These are phyloP conservation scores for Panurus biarmicus DNA, from an alignment of 2,113 vertebrate genomes.

Conservation along the genomic window DNA sequence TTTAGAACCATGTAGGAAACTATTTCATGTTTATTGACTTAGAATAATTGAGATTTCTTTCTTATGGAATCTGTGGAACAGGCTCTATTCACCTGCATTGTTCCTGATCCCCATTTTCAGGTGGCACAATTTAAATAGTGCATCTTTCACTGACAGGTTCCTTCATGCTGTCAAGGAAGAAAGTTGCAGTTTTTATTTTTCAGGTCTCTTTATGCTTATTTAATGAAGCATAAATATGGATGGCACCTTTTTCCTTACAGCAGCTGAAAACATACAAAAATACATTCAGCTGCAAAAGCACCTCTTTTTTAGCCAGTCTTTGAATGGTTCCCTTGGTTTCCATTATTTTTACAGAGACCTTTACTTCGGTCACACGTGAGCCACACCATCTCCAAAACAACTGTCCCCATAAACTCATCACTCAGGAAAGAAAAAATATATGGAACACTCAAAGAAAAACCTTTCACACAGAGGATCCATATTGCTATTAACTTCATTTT, in stretches of 20 bases:
- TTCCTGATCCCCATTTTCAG: background rate
- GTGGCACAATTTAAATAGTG: background rate
- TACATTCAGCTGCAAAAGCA: constrained; percentile 14
- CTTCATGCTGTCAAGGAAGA: background rate
- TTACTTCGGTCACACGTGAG: background rate
- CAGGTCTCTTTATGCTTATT: background rate
- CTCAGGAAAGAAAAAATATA: background rate
- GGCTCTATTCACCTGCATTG: background rate
- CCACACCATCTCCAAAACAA: background rate
- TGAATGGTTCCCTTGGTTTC: constrained; percentile 3
- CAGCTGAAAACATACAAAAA: constrained; percentile 3
- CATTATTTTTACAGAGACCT: constrained; percentile 16
- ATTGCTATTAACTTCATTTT: background rate
- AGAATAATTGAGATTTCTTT: background rate
- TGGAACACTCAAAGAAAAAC: background rate
- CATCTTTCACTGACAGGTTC: background rate
- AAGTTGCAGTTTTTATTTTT: background rate
- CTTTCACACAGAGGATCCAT: background rate
- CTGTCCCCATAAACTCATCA: background rate
- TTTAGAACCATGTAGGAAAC: background rate
- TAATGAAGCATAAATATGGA: constrained; percentile 33
- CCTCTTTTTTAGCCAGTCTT: background rate
- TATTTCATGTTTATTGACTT: background rate
- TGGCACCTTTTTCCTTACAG: background rate
- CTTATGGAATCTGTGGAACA: background rate